These are phyloP conservation scores for Palaemon carinicauda DNA, from an alignment of 1,140 invertebrate genomes.

Conservation along the genomic window DNA sequence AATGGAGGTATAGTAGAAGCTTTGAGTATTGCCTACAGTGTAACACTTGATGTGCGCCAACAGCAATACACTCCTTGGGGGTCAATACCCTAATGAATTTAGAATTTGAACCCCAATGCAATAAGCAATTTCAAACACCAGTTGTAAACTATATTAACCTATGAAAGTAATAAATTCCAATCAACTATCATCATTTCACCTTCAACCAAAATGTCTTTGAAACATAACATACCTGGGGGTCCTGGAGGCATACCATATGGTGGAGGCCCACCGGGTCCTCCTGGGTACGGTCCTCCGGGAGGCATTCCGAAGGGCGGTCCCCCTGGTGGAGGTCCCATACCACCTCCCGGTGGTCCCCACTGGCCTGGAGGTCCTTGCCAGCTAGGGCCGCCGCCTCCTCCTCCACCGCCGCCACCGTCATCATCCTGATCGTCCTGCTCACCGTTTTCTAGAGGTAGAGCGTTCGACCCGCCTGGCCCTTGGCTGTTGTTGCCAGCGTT, in stretches of 20 bases:
- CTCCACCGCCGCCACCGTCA: not conserved
- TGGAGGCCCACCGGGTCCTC: slow-evolving; percentile 61
- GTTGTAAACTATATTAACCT: not conserved
- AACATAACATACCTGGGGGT: slow-evolving; percentile 44
- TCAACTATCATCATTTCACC: too few relatives aligned
- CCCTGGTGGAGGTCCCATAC: slow-evolving; percentile 59
- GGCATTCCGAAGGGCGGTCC: slow-evolving; percentile 60
- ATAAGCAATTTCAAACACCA: too few relatives aligned
- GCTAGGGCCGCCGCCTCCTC: not conserved
- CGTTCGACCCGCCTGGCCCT: slow-evolving; percentile 62
- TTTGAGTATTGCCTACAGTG: too few relatives aligned
- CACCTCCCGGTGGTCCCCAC: slow-evolving; percentile 53
- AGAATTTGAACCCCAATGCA: too few relatives aligned
- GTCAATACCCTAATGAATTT: too few relatives aligned
- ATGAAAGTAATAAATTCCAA: too few relatives aligned
- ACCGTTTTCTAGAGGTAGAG: slow-evolving; percentile 42
- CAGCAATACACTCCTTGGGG: too few relatives aligned
- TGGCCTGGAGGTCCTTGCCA: slow-evolving; percentile 44
- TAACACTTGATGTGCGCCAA: too few relatives aligned
- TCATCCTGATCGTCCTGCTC: slow-evolving; percentile 30
- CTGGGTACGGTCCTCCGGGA: slow-evolving; percentile 48
- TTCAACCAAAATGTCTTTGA: too few relatives aligned
- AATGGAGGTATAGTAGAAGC: too few relatives aligned
- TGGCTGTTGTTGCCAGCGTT: slow-evolving; percentile 61
- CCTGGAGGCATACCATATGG: slow-evolving; percentile 58